Evolutionary conservation across 2,888 invertebrate species (phyloP).

Genomic region (Lasioglossum malachurum): DNA sequence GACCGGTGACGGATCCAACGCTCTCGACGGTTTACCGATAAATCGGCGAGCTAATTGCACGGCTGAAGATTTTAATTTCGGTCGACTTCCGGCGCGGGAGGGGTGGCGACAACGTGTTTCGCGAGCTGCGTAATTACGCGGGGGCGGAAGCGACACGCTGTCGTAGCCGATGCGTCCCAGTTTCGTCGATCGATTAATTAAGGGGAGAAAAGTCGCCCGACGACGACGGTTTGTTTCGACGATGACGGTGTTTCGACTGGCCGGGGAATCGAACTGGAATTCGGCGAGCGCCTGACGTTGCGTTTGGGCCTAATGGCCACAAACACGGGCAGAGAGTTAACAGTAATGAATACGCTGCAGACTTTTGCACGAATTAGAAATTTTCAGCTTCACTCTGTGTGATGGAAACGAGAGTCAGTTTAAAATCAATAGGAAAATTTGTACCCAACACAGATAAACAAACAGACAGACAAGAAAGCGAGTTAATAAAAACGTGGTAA

Average conservation of each 20-base stretch:
- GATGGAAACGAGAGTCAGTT: too few relatives aligned
- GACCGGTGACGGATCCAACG: not conserved
- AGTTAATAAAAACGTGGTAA: not conserved
- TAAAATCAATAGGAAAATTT: too few relatives aligned
- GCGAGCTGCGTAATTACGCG: slow-evolving; percentile 16
- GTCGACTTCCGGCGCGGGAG: not conserved
- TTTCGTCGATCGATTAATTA: slow-evolving; percentile 36
- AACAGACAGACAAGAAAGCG: too few relatives aligned
- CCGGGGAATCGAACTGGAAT: slow-evolving; percentile 3
- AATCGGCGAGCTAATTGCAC: slow-evolving; percentile 24
- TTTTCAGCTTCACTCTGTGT: too few relatives aligned
- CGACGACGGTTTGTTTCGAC: slow-evolving; percentile 7
- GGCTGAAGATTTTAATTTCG: slow-evolving; percentile 27
- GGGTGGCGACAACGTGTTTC: slow-evolving; percentile 27
- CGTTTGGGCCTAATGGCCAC: not conserved
- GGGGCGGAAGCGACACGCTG: slow-evolving; percentile 12
- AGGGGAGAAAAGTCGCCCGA: slow-evolving; percentile 14
- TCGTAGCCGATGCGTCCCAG: slow-evolving; percentile 11
- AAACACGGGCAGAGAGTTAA: not conserved
- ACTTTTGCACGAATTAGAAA: not conserved
- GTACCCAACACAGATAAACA: too few relatives aligned
- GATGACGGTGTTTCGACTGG: not conserved
- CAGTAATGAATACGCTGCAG: not conserved
- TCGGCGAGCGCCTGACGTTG: not conserved
- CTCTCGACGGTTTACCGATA: slow-evolving; percentile 17